Evolutionary conservation across 2,888 invertebrate species (phyloP), one percentile per base, ranked within the genome.

Genomic region (Dermolepida albohirtum): DNA sequence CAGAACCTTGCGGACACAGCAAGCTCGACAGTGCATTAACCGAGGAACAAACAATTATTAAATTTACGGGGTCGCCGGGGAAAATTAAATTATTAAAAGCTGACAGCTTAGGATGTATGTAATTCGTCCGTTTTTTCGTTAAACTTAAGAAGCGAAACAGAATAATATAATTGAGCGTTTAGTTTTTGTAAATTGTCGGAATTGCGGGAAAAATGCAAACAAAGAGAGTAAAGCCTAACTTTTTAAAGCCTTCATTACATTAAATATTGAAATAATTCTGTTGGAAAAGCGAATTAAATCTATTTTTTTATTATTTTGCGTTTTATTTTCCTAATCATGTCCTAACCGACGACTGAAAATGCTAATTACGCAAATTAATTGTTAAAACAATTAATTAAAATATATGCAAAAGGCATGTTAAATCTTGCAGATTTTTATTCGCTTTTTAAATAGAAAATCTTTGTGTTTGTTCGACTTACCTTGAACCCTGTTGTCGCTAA

Each of bases 31-130:
- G n/a, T n/a, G 22, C 55, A 41, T 17, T 55, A 41, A 17, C 17
- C 22, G 40, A 55, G 55, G 41, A 41, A 29, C 44, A 27, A 59
- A 29, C 27, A 47, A 44, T 55, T 41, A 44, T 59, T 44, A 59
- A 44, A 29, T 59, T 59, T 44, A 57, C 27, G 22, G 17, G 55
- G 44, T 59, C 44, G 59, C 29, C 27, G 44, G 34, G 34, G 44
- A 59, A 29, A 59, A 59, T 47, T 59, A 29, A 59, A 59, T 59
- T 59, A 44, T 59, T 59, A 59, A 59, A 29, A 29, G 29, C 27
- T 43, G 44, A 29, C 59, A 44, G 59, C 44, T 29, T 44, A 59
- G 44, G 29, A 59, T 29, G 44, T 44, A 22, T 40, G 54, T 54
- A 54, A 54, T 54, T 54, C 54, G 40, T 1, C 8, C 40, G 34